Base-by-base conservation (phyloP, 1,140 invertebrate genomes). In the Coptotermes formosanus region DNA sequence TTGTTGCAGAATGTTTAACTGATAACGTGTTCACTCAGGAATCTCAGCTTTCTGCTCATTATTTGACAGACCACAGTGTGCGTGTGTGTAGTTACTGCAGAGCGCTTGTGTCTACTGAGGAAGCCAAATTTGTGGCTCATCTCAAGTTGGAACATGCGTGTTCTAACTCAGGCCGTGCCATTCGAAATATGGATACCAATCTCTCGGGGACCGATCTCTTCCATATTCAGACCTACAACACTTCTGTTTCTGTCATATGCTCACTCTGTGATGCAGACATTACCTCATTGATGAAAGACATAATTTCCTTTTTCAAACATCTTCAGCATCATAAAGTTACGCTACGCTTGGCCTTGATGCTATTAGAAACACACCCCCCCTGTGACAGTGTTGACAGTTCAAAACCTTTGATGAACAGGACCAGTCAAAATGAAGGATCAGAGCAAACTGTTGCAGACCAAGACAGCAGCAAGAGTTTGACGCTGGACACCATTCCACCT, bases 291-390 rank as follows among this genome's bases (percentile, higher is more conserved):
- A 84, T 82, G 75, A 86, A 85, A 52, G 86, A 87, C 69, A 85
- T 87, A 23, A 82, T 64, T 32, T 85, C 52, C 9, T 55, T 87
- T 25, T 87, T 87, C 64, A 82, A 86, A 85, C 87, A 87, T 75
- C 64, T 87, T 48, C 85, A 87, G 32, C 81, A 85, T 82, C 87
- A 87, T 83, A 87, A 83, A 75, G 69, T 87, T 55, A 81, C 45
- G n/a, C 45, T 87, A n/a, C 85, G 81, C 16, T 86, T 86, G 16
- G 83, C 87, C 3, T 64, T 87, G 59, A 25, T 25, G 48, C 82
- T 86, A 44, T 48, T 86, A 32, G 85, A 86, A 82, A 38, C 52
- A 48, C 45, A 86, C 48, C 45, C 52, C 23, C 12, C 52, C n/a
- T 84, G 45, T 52, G 83, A 84, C 30, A 84, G 14, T 25, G n/a